These are phyloP conservation scores for Drosophila nebulosa DNA, from an alignment of 1,140 invertebrate genomes.

Conservation along the genomic window DNA sequence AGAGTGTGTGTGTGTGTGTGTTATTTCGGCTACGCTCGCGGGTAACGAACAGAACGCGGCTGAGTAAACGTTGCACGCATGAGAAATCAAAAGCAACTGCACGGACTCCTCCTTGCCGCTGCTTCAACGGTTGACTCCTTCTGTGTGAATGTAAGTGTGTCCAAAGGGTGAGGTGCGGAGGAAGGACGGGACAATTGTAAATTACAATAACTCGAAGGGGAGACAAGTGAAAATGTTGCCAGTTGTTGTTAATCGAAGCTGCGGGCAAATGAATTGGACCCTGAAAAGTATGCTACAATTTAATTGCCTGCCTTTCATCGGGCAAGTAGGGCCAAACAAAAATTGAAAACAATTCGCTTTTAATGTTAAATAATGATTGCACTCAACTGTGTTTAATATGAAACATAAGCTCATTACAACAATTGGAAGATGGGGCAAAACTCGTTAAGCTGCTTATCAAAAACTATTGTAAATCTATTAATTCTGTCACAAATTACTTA, in stretches of 20 bases:
- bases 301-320: not conserved
- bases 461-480: not conserved
- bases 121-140: slow-evolving; percentile 8
- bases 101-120: slow-evolving; percentile 12
- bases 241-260: slow-evolving; percentile 16
- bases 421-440: not conserved
- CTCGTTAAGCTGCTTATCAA: not conserved
- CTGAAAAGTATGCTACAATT: slow-evolving; percentile 14
- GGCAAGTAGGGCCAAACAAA: not conserved
- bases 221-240: not conserved
- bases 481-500: not conserved
- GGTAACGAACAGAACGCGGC: slow-evolving; percentile 26
- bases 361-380: not conserved
- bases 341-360: not conserved
- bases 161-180: not conserved
- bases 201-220: slow-evolving; percentile 42
- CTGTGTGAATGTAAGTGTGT: not conserved
- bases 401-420: not conserved
- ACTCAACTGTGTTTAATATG: not conserved
- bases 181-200: slow-evolving; percentile 28
- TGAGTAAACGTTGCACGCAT: slow-evolving; percentile 68
- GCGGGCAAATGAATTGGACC: not conserved
- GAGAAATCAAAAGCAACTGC: slow-evolving; percentile 66
- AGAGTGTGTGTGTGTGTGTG: slow-evolving; percentile 8
- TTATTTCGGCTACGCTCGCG: slow-evolving; percentile 53